These are phyloP conservation scores for Sebastes schlegelii DNA, from an alignment of 2,113 vertebrate species.

Conservation along the genomic window DNA sequence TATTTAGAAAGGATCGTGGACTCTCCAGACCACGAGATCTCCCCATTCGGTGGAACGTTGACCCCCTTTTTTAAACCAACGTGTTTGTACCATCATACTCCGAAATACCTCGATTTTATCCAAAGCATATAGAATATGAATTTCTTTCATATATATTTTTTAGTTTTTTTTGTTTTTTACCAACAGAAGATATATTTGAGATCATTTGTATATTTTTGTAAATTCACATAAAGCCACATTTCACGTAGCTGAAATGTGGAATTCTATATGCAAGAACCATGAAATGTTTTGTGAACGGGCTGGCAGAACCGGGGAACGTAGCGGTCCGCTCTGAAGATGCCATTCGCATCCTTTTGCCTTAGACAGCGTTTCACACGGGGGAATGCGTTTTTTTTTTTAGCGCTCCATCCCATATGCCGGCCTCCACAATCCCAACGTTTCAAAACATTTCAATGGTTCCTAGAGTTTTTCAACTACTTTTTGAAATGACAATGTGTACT, in stretches of 20 bases:
- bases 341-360: not conserved
- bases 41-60: not conserved
- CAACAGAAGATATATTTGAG: slow-evolving; percentile 39
- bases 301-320: slow-evolving; percentile 27
- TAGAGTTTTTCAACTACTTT: slow-evolving; percentile 16
- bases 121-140: slow-evolving; percentile 72
- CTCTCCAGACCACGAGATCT: not conserved
- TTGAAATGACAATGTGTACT: slow-evolving; percentile 21
- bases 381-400: not conserved
- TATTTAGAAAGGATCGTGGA: slow-evolving; percentile 13
- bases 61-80: slow-evolving; percentile 15
- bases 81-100: slow-evolving; percentile 11
- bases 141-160: slow-evolving; percentile 22
- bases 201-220: slow-evolving; percentile 70
- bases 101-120: slow-evolving; percentile 60
- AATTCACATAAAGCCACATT: slow-evolving; percentile 66
- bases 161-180: slow-evolving; percentile 17
- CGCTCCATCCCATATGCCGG: slow-evolving; percentile 32
- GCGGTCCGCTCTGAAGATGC: not conserved
- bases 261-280: slow-evolving; percentile 76
- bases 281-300: slow-evolving; percentile 42
- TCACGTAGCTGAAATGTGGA: slow-evolving; percentile 59
- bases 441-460: slow-evolving; percentile 53
- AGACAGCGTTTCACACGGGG: not conserved
- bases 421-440: slow-evolving; percentile 12